phyloP scores from a whole-genome alignment of 92 coral and sea anemone genomes.

The Epizoanthus fatuus region DNA sequence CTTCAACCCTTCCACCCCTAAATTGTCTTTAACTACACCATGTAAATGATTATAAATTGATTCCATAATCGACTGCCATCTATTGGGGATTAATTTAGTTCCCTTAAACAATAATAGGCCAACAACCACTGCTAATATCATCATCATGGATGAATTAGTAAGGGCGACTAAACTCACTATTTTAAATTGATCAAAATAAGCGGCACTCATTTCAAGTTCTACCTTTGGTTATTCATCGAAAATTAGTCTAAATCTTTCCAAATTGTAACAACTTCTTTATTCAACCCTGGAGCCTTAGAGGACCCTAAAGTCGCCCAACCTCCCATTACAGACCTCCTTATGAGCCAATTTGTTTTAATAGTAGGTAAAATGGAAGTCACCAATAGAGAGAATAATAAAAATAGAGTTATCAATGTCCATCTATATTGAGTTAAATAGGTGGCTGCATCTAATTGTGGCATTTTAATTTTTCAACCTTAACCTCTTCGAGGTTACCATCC shows the following conservation, averaged over 20 bases:
- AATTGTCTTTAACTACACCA: constrained; percentile 74
- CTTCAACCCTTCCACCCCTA: constrained; percentile 66
- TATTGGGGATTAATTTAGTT: constrained; percentile 75
- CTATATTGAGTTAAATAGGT: constrained; percentile 89
- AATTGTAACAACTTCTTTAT: constrained; percentile 44
- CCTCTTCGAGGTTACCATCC: background rate
- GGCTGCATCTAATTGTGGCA: constrained; percentile 90
- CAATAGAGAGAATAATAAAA: constrained; percentile 76
- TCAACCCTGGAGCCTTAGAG: constrained; percentile 36
- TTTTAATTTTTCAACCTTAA: constrained; percentile 15
- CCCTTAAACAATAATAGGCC: constrained; percentile 81
- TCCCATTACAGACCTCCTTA: constrained; percentile 69
- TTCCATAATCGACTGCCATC: constrained; percentile 84
- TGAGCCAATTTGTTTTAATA: constrained; percentile 72
- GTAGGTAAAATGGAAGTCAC: constrained; percentile 73
- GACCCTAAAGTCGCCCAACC: constrained; percentile 47
- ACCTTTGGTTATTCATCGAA: too few species aligned
- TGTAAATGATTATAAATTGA: constrained; percentile 71
- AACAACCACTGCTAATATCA: constrained; percentile 78
- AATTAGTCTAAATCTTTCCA: constrained; percentile 30
- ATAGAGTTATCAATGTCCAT: constrained; percentile 79
- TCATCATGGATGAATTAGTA: constrained; percentile 88
- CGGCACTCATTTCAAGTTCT: constrained; percentile 60
- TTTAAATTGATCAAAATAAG: constrained; percentile 89
- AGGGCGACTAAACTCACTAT: constrained; percentile 76